Conservation (phyloP, 2,888 invertebrate species). For the Eucera pruinosa region DNA sequence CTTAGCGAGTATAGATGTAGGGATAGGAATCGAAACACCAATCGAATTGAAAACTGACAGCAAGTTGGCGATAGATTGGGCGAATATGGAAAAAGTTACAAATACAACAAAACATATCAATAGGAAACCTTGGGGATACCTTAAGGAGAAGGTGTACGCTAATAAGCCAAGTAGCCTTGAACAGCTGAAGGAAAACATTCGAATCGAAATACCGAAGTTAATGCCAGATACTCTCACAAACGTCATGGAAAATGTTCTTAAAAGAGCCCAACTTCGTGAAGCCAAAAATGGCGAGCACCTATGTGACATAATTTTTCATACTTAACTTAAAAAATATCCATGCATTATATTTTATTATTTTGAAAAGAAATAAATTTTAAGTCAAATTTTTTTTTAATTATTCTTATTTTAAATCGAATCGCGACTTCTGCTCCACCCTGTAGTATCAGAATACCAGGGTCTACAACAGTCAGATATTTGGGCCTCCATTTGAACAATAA, state of each 20-base stretch:
- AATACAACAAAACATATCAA: no score
- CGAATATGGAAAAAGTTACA: no score
- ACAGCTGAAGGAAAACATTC: conserved; percentile 19
- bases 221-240: no score
- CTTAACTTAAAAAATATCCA: conserved; percentile 1
- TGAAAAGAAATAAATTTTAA: conserved; percentile 8
- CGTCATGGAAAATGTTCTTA: conserved; percentile 3
- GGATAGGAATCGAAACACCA: no score
- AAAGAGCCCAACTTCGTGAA: conserved; percentile 4
- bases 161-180: conserved; percentile 17
- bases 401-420: no score
- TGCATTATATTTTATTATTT: conserved; percentile 3
- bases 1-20: no score
- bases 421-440: not conserved
- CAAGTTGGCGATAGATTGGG: no score
- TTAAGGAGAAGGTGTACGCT: conserved; percentile 19
- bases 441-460: no score
- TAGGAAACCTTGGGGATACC: conserved; percentile 16
- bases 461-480: no score
- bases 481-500: no score
- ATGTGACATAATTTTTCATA: not conserved
- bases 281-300: not conserved
- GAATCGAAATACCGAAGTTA: no score
- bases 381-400: not conserved
- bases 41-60: no score